These are phyloP conservation scores for Holotrichia oblita DNA, from an alignment of 1,140 invertebrate genomes.

Conservation along the genomic window DNA sequence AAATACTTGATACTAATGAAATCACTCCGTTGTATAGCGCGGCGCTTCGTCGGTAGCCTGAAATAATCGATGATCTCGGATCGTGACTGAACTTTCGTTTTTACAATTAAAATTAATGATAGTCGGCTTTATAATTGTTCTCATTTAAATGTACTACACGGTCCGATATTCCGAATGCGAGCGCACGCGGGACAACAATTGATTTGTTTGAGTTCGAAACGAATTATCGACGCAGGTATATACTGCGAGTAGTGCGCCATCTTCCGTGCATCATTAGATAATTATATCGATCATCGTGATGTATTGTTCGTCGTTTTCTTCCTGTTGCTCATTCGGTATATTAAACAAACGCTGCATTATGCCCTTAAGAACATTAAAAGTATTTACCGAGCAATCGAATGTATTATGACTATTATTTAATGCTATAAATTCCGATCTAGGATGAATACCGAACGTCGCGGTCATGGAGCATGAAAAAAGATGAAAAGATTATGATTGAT, in stretches of 20 bases:
- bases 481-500: conserved; percentile 31
- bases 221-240: background rate
- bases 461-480: conserved; percentile 2
- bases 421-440: conserved; percentile 28
- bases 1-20: conserved; percentile 34
- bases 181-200: conserved; percentile 25
- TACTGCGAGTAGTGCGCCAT: background rate
- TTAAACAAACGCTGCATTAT: conserved; percentile 35
- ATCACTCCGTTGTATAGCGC: background rate
- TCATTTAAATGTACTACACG: conserved; percentile 36
- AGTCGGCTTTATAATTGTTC: conserved; percentile 39
- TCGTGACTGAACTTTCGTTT: conserved; percentile 37
- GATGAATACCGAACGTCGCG: conserved; percentile 6
- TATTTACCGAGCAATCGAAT: conserved; percentile 32
- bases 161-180: conserved; percentile 17
- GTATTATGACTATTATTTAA: conserved; percentile 20
- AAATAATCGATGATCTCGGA: conserved; percentile 37
- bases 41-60: background rate
- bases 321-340: conserved; percentile 22
- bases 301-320: conserved; percentile 3
- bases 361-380: conserved; percentile 11
- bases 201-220: conserved; percentile 30
- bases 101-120: conserved; percentile 41
- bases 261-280: conserved; percentile 31
- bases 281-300: conserved; percentile 20